Evolutionary conservation across 23 tunicate species (phyloP).

Genomic region (Clavelina lepadiformis): DNA sequence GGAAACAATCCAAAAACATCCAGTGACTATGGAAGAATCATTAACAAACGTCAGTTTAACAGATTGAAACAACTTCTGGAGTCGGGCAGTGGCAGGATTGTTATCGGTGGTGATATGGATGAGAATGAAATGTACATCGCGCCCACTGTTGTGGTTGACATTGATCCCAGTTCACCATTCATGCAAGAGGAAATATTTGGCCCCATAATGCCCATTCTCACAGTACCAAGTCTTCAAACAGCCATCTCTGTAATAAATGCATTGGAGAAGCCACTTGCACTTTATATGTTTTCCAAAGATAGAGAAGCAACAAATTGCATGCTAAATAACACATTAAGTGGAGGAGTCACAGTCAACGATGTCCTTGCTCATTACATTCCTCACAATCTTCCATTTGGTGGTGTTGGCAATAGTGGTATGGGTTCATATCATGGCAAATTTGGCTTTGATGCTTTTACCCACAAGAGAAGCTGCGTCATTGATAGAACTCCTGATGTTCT

Average conservation of each 20-base stretch:
- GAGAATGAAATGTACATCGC: slow-evolving; percentile 17
- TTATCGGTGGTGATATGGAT: slow-evolving; percentile 49
- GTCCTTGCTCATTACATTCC: slow-evolving; percentile 40
- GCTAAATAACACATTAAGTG: slow-evolving; percentile 29
- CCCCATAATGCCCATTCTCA: slow-evolving; percentile 39
- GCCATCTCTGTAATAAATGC: slow-evolving; percentile 25
- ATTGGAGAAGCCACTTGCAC: slow-evolving; percentile 51
- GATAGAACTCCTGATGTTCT: no score
- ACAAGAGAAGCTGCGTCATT: no score
- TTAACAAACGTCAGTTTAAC: slow-evolving; percentile 45
- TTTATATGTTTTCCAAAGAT: slow-evolving; percentile 62
- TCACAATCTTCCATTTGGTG: slow-evolving; percentile 75
- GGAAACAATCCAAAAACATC: slow-evolving; percentile 36
- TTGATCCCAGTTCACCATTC: slow-evolving; percentile 8
- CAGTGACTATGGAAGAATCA: slow-evolving; percentile 33
- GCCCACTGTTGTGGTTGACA: slow-evolving; percentile 52
- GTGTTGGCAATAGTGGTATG: slow-evolving; percentile 71
- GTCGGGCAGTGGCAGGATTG: slow-evolving; percentile 25
- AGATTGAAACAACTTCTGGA: slow-evolving; percentile 47
- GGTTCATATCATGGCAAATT: slow-evolving; percentile 80
- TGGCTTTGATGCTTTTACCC: slow-evolving; percentile 60
- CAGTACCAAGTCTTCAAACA: slow-evolving; percentile 31
- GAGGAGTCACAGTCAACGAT: slow-evolving; percentile 79
- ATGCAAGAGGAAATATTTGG: slow-evolving; percentile 65
- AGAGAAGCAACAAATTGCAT: slow-evolving; percentile 9